Evolutionary conservation across 2,888 invertebrate species (phyloP), one percentile per base, ranked within the genome.

Genomic region (Caenorhabditis sulstoni): DNA sequence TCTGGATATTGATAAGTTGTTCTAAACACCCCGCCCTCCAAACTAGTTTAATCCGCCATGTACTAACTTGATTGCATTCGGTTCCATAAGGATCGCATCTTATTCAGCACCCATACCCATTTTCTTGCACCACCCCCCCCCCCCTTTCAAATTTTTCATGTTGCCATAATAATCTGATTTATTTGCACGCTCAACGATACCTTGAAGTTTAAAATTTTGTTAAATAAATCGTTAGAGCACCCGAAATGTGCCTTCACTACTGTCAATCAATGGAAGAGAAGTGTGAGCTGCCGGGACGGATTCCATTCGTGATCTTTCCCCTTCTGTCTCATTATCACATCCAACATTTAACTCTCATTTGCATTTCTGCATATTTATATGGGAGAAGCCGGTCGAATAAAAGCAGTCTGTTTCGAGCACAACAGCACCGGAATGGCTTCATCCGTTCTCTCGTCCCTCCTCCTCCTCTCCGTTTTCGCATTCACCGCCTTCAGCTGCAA

Each of bases 141-240:
- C 45, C 52, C 44, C 41, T n/a, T n/a, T n/a, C n/a, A n/a, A 53
- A 65, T 20, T 71, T 70, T 71, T 77, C 77, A 77, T 71, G 71
- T 78, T 78, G 78, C 39, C 73, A 78, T 78, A 78, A 78, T 78
- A 78, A 78, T 76, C 62, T 75, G 67, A 75, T 77, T 78, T 78
- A 73, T 78, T 77, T 71, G 77, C 77, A 78, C 71, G 71, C 77
- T 66, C 65, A 78, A 74, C 73, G 73, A 74, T 65, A 52, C 59
- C 58, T 65, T 59, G 59, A 65, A 65, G 64, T 65, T 74, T 59
- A 58, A 74, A 65, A 64, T 77, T 77, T 77, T 77, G 77, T 77
- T 70, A 77, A 77, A 77, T 77, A 77, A 77, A 75, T 62, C 67
- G 75, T 75, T 57, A 59, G 71, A 71, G 57, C 71, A 18, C 68